phyloP scores from a whole-genome alignment of 2,888 invertebrate species.

The Punctoribates punctum region DNA sequence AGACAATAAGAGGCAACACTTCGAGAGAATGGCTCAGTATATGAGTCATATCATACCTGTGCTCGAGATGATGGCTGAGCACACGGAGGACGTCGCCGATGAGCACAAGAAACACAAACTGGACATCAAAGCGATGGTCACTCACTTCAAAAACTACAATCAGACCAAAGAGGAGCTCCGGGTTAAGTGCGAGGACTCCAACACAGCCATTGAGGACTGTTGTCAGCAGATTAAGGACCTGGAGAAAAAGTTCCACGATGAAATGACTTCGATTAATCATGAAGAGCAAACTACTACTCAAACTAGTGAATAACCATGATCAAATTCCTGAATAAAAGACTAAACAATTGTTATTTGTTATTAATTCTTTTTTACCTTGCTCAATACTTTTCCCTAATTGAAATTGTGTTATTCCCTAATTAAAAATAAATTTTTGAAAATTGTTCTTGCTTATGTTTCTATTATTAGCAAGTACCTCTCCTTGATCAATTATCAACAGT shows the following conservation, averaged over 20 bases:
- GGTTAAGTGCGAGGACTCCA: not conserved
- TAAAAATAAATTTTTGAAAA: too few species aligned
- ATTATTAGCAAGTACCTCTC: too few species aligned
- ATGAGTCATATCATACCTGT: not conserved
- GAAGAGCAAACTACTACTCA: not conserved
- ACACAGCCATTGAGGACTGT: not conserved
- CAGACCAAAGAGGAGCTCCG: not conserved
- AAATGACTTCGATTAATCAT: not conserved
- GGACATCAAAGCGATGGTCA: not conserved
- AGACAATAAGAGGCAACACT: not conserved
- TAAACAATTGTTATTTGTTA: too few species aligned
- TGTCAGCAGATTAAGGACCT: not conserved
- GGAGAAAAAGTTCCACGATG: constrained; percentile 2
- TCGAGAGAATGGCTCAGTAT: not conserved
- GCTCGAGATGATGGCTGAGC: not conserved
- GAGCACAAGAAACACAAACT: not conserved
- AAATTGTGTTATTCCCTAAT: too few species aligned
- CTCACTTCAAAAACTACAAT: not conserved
- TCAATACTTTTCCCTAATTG: too few species aligned
- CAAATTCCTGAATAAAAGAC: too few species aligned
- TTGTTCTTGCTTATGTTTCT: too few species aligned
- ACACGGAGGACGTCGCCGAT: not conserved
- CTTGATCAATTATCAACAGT: too few species aligned
- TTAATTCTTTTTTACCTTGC: too few species aligned
- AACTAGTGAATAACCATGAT: not conserved